Evolutionary conservation across 2,113 vertebrate genomes (phyloP).

Genomic region (Corydoras maculifer): DNA sequence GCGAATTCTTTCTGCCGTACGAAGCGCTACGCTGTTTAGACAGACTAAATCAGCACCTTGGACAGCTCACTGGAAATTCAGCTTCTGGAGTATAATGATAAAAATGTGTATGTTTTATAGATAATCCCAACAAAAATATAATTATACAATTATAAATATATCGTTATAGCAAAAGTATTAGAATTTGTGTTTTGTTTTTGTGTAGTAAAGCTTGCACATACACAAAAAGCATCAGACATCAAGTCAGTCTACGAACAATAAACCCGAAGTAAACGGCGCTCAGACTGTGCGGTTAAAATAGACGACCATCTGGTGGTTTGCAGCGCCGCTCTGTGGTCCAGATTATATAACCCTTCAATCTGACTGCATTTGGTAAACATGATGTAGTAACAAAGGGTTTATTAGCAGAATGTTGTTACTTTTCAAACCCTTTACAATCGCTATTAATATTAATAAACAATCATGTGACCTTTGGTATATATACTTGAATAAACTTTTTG

Average conservation of each 20-base stretch:
- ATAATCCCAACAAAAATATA: too few relatives aligned
- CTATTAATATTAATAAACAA: too few relatives aligned
- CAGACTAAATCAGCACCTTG: constrained; percentile 6
- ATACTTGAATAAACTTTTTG: too few relatives aligned
- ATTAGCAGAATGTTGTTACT: too few relatives aligned
- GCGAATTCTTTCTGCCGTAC: not conserved
- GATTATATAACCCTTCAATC: not conserved
- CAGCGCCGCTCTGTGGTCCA: constrained; percentile 23
- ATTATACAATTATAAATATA: too few relatives aligned
- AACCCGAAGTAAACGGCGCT: not conserved
- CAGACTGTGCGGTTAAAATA: not conserved
- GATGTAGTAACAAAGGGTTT: too few relatives aligned
- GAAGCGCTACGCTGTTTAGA: not conserved
- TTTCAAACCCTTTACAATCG: too few relatives aligned
- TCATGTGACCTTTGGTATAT: too few relatives aligned
- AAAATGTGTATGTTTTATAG: too few relatives aligned
- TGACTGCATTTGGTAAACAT: not conserved
- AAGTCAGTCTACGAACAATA: constrained; percentile 14
- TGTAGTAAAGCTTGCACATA: not conserved
- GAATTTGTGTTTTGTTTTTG: too few relatives aligned
- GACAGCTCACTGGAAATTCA: not conserved
- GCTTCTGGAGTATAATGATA: too few relatives aligned
- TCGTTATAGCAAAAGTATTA: too few relatives aligned
- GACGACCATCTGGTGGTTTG: not conserved
- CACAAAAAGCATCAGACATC: not conserved